phyloP scores from a whole-genome alignment of 2,888 invertebrate species.

The Heliconius charithonia region DNA sequence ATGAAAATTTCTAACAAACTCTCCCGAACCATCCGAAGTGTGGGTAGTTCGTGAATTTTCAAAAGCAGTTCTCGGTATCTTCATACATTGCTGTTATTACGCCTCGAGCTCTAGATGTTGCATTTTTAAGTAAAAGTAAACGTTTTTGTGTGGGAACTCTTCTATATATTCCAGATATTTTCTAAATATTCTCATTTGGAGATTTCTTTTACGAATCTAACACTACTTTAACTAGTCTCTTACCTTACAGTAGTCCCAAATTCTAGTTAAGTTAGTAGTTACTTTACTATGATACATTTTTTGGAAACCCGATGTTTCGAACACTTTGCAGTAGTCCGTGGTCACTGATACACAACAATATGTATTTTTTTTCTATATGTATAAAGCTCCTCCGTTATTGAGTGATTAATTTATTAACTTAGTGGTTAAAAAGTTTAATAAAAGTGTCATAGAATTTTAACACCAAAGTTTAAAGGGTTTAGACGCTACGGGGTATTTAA shows the following conservation, averaged over 20 bases:
- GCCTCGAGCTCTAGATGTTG: constrained; percentile 21
- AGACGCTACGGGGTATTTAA: constrained; percentile 14
- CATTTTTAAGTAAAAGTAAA: constrained; percentile 35
- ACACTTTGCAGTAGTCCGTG: too few species aligned
- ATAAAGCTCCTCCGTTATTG: too few species aligned
- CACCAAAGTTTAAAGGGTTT: constrained; percentile 14
- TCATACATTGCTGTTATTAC: constrained; percentile 33
- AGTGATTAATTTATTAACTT: not conserved
- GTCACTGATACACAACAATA: too few species aligned
- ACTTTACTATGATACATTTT: too few species aligned
- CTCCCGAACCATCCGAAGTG: not conserved
- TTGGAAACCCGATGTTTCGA: too few species aligned
- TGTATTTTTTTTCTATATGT: too few species aligned
- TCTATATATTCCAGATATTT: not conserved
- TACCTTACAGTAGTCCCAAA: too few species aligned
- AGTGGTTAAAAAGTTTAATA: not conserved
- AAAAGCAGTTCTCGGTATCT: constrained; percentile 19
- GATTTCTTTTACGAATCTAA: too few species aligned
- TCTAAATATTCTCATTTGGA: not conserved
- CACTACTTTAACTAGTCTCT: too few species aligned
- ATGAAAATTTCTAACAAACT: not conserved
- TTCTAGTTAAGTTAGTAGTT: too few species aligned
- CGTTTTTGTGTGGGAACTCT: constrained; percentile 24
- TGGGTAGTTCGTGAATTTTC: constrained; percentile 10
- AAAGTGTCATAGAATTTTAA: constrained; percentile 22